These are phyloP conservation scores for Rhynchomys soricoides DNA, from an alignment of 2,113 vertebrate species.

Conservation along the genomic window DNA sequence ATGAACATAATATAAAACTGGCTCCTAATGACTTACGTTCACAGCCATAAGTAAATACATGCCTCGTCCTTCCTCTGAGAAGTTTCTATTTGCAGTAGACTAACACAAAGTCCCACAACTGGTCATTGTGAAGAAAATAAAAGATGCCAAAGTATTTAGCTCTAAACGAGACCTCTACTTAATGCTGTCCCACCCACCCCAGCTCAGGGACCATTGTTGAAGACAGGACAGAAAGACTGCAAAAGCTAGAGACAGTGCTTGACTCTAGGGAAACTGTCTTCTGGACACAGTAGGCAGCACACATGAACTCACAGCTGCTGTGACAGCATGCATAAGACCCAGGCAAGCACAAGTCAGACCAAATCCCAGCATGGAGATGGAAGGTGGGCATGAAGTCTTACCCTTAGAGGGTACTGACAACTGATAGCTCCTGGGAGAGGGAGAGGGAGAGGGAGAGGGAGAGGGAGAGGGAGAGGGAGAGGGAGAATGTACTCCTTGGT, in stretches of 20 bases:
- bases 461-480: not conserved
- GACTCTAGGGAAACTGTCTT: not conserved
- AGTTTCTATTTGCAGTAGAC: not conserved
- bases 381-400: not conserved
- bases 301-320: not conserved
- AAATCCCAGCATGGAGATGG: not conserved
- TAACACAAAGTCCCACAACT: not conserved
- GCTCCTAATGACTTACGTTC: not conserved
- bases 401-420: not conserved
- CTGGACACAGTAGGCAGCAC: too few species aligned
- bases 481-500: not conserved
- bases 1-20: not conserved
- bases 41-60: not conserved
- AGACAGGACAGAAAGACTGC: not conserved
- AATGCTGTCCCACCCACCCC: not conserved
- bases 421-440: not conserved
- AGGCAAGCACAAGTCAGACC: not conserved
- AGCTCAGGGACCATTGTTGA: not conserved
- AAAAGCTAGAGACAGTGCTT: not conserved
- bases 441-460: rapidly evolving
- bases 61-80: not conserved
- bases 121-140: not conserved
- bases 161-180: not conserved
- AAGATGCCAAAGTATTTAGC: not conserved
- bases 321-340: not conserved